Base-by-base conservation (phyloP, 1,140 invertebrate genomes). In the Heliothis virescens region DNA sequence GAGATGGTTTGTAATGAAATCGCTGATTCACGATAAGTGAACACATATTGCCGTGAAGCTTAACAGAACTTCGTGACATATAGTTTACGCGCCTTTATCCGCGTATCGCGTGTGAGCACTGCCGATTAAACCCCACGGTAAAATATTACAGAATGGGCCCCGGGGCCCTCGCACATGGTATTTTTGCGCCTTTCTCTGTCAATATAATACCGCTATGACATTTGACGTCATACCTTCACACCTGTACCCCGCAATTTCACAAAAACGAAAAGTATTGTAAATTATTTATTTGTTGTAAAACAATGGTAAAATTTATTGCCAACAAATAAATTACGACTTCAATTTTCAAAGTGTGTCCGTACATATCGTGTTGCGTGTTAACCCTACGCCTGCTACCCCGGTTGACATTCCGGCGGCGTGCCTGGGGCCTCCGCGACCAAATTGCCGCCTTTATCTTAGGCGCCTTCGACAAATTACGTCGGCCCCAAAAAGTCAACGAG, bases 391-490 rank as follows among this genome's bases (percentile, higher is more conserved):
- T 55, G 75, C 74, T 79, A 75, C 83, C 80, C 79, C 60, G 84
- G 78, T 84, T 85, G 86, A 83, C 89, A 91, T 91, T 92, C 89
- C 90, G 77, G 57, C 87, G 87, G 86, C 87, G 85, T 89, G 84
- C 86, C 83, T 84, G 73, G 82, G 83, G 83, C 84, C 84, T 76
- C 71, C 81, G 76, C 80, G 82, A 79, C 88, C 82, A 76, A 85
- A 85, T 86, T 82, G 85, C 86, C 85, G 84, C 80, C 87, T 93
- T 92, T 94, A 94, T 93, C 93, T 91, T 77, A 86, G 93, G 93
- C 93, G 93, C 93, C 93, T 93, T 87, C 89, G 92, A 94, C 92
- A 92, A 93, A 94, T 94, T 93, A 93, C 91, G 85, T 87, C 90
- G 88, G 88, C 83, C 80, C 91, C 87, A 89, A 93, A 92, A 92